Percentiles rank a stretch among this genome's conserved stretches.
Conservation (phyloP, 2,113 vertebrate species). For the Cyanoderma ruficeps region DNA sequence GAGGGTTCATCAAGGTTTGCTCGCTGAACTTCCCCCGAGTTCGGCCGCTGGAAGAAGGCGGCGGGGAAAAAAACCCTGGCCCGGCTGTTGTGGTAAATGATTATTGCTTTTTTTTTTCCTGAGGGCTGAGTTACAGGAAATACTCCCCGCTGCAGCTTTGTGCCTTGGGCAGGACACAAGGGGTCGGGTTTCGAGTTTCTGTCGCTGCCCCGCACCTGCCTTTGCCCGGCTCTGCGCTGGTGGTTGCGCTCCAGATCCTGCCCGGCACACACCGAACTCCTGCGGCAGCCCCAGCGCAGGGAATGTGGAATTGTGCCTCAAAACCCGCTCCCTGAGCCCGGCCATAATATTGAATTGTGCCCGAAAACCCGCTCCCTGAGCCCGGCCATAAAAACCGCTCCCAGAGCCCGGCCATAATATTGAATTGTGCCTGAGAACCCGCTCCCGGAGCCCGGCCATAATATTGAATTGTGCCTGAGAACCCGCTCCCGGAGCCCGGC, state of each 20-base stretch:
- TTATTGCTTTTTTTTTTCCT: background rate
- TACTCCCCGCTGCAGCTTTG: accelerated
- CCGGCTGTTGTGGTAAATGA: accelerated
- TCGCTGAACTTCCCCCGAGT: background rate
- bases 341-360: too few species aligned
- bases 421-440: too few species aligned
- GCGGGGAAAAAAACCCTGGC: accelerated
- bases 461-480: too few species aligned
- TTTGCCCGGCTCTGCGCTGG: accelerated
- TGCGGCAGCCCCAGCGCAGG: background rate
- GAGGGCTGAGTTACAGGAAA: accelerated
- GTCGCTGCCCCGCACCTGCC: background rate
- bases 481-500: too few species aligned
- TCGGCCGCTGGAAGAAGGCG: accelerated
- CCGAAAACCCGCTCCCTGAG: too few species aligned
- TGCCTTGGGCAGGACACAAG: accelerated
- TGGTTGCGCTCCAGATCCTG: background rate
- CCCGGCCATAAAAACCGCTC: too few species aligned
- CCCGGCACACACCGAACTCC: background rate
- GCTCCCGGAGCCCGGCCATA: too few species aligned
- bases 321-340: background rate
- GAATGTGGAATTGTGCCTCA: accelerated
- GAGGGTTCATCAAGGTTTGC: background rate
- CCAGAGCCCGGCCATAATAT: too few species aligned
- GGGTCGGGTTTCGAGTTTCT: background rate